phyloP scores from a whole-genome alignment of 2,888 invertebrate genomes.

The Lochmaea crataegi region DNA sequence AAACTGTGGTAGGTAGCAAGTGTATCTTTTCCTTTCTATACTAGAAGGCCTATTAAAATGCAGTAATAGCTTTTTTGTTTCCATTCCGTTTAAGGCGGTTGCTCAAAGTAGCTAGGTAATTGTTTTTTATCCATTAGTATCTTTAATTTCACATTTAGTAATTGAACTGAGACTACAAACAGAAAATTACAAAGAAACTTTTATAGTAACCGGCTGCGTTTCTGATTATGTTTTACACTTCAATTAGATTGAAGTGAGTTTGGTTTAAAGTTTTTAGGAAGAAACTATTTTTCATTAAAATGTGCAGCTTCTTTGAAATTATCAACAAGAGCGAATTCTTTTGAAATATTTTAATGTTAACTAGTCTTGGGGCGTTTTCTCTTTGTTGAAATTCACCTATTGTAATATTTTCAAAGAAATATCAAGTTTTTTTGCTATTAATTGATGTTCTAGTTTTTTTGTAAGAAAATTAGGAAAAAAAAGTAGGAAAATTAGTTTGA shows the following conservation, averaged over 20 bases:
- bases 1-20: too few relatives aligned
- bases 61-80: too few relatives aligned
- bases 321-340: neutral
- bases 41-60: too few relatives aligned
- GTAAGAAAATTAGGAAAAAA: neutral
- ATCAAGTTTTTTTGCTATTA: neutral
- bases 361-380: neutral
- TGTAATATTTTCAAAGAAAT: conserved; percentile 1
- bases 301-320: neutral
- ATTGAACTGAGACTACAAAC: neutral
- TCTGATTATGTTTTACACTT: conserved; percentile 2
- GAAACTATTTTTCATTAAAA: neutral
- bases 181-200: neutral
- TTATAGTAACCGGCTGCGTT: neutral
- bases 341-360: neutral
- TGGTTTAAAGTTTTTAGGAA: neutral
- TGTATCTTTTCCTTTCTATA: too few relatives aligned
- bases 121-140: too few relatives aligned
- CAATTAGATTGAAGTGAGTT: neutral
- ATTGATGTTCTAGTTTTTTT: neutral
- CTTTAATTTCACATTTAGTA: too few relatives aligned
- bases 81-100: too few relatives aligned
- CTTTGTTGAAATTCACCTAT: neutral
- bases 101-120: too few relatives aligned
- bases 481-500: neutral